Evolutionary conservation across 2,113 vertebrate species (phyloP).

Genomic region (Gopherus flavomarginatus): DNA sequence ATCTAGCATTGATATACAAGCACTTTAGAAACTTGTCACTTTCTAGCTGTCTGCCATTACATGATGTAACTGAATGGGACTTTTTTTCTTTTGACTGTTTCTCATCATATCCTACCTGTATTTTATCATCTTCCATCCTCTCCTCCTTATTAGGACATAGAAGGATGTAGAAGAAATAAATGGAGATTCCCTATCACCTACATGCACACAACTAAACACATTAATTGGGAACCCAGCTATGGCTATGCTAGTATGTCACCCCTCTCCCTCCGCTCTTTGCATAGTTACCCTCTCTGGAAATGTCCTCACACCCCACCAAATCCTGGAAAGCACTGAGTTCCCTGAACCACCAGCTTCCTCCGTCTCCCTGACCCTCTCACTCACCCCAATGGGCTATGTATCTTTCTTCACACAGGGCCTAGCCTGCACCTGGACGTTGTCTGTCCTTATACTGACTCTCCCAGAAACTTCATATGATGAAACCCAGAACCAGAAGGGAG

Average conservation of each 20-base stretch:
- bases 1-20: no score
- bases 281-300: conserved; percentile 3
- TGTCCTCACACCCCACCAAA: neutral
- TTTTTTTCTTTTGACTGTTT: no score
- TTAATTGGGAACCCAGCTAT: neutral
- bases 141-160: no score
- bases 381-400: neutral
- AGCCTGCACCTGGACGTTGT: neutral
- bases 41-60: no score
- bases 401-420: neutral
- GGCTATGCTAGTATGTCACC: neutral
- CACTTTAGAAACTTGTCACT: no score
- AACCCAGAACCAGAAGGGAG: neutral
- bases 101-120: no score
- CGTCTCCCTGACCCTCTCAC: neutral
- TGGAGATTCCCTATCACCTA: no score
- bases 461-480: neutral
- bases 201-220: neutral
- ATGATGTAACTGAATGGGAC: no score
- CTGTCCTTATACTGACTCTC: neutral
- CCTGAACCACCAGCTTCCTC: neutral
- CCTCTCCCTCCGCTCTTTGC: neutral
- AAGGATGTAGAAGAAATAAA: no score
- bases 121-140: no score
- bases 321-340: neutral